Evolutionary conservation across 2,888 invertebrate genomes (phyloP).

Genomic region (Clepsis dumicolana): DNA sequence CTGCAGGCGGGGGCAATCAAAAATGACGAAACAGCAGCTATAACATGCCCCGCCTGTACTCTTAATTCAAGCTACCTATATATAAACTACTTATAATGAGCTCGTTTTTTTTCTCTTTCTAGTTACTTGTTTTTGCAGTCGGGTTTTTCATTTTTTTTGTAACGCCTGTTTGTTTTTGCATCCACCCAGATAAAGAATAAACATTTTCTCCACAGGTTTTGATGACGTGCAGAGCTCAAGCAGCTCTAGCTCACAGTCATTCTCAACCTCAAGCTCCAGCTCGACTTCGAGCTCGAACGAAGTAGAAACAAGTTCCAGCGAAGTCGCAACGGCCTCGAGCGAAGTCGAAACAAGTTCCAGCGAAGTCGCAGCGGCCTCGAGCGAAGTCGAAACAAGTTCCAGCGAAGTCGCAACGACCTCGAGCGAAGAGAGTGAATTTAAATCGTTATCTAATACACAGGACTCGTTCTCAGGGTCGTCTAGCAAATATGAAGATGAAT

Average conservation of each 20-base stretch:
- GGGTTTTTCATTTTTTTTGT: no score
- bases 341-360: background rate
- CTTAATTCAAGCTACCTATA: no score
- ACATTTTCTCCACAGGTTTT: conserved; percentile 14
- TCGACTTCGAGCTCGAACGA: background rate
- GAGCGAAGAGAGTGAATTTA: background rate
- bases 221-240: background rate
- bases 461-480: background rate
- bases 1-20: no score
- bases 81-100: no score
- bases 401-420: background rate
- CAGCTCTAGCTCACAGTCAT: background rate
- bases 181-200: no score
- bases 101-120: no score
- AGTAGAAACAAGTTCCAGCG: background rate
- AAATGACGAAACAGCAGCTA: no score
- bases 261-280: background rate
- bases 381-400: background rate
- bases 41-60: no score
- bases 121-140: no score
- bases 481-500: background rate
- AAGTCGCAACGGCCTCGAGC: background rate
- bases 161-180: no score
- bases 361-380: background rate
- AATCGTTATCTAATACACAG: background rate